Evolutionary conservation across 2,113 vertebrate genomes (phyloP), one percentile per base, ranked within the genome.

Genomic region (Pluvialis apricaria): DNA sequence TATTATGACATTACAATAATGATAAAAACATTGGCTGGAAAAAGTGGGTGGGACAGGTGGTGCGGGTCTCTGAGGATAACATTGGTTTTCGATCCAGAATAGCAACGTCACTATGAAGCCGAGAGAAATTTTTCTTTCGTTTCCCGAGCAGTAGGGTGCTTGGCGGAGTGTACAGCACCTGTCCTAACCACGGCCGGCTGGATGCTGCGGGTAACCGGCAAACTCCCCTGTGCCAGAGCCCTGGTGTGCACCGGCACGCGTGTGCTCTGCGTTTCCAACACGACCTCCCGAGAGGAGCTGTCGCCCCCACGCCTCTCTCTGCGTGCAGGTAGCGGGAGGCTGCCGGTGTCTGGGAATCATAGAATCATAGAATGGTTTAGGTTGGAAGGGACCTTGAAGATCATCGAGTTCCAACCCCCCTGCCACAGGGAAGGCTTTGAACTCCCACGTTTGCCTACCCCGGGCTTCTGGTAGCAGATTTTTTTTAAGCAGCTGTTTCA

Each of bases 21-120:
- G 80, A 84, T 95, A 94, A 92, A 96, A 90, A 76, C 58, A 80
- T 2, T 40, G 69, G 61, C 49, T 87, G 77, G 54, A 47, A 69
- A 66, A 89, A 88, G 66, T 66, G 91, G 66, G 78, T 90, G 89
- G 72, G 73, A 70, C 65, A 85, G 69, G 83, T 52, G n/a, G 51
- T 17, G 31, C 10, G 31, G 68, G 55, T 55, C 51, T 82, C 69
- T 3, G 1, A 70, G 94, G 52, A 26, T 44, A 55, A 62, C 31
- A 5, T 0, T 29, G 40, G 62, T 2, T 88, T 66, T 86, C 7
- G 19, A n/a, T 92, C 83, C 36, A 12, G 88, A 54, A 38, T 10
- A 71, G 61, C 47, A 79, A 86, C 44, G 36, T 70, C 69, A 24
- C 22, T 36, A 47, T 45, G 47, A 49, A 85, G 58, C 69, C 80